Percentiles rank a stretch among this genome's conserved stretches.
phyloP scores from a whole-genome alignment of 2,797 vertebrate genomes.

The Tamandua tetradactyla region DNA sequence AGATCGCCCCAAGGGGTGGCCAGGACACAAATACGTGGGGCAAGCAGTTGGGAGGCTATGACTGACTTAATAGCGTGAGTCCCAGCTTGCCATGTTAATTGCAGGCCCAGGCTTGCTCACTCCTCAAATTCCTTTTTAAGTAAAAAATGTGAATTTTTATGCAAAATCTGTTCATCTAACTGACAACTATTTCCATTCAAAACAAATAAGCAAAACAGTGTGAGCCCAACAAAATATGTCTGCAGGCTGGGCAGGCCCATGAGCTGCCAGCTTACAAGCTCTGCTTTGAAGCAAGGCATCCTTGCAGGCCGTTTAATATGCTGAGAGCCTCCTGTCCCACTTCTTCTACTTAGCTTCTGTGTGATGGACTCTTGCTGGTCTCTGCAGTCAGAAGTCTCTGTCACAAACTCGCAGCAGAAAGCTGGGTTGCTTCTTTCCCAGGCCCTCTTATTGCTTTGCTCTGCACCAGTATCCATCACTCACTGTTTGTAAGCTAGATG shows the following conservation, averaged over 20 bases:
- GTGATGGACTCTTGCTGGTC: background rate
- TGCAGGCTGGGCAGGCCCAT: background rate
- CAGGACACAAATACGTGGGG: background rate
- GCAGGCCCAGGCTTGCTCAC: background rate
- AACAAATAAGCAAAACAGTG: background rate
- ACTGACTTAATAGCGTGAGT: rapidly evolving
- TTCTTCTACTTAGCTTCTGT: background rate
- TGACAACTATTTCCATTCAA: constrained; percentile 38
- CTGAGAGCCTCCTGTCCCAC: rapidly evolving
- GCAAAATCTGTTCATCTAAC: constrained; percentile 36
- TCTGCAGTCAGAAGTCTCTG: too few species aligned
- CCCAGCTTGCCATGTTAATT: background rate
- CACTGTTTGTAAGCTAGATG: background rate
- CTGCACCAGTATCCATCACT: background rate
- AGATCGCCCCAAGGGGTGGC: too few species aligned
- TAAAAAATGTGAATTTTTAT: constrained; percentile 35
- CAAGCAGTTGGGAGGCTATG: too few species aligned
- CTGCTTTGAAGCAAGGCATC: background rate
- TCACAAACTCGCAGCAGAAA: background rate
- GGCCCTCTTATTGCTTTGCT: background rate
- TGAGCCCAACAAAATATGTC: background rate
- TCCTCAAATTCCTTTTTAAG: background rate
- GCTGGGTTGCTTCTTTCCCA: background rate
- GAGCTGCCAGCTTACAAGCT: background rate
- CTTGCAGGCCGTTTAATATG: rapidly evolving